Evolutionary conservation across 2,113 vertebrate species (phyloP).

Genomic region (Ctenodactylus gundi): DNA sequence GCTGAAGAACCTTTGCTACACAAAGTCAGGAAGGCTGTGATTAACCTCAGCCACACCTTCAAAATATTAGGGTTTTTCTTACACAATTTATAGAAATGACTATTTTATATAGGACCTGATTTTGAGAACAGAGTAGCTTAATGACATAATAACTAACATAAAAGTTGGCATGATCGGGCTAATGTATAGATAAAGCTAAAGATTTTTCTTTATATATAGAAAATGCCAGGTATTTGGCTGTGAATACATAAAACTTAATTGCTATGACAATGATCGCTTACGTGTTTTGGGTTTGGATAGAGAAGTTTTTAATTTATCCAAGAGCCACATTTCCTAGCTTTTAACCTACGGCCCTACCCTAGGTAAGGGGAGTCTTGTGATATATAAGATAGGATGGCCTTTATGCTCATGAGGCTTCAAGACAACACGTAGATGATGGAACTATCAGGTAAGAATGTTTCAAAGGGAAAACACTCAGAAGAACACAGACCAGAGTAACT

Average conservation of each 20-base stretch:
- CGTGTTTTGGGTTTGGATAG: neutral
- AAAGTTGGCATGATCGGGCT: neutral
- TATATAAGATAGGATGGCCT: neutral
- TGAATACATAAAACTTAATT: neutral
- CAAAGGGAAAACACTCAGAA: neutral
- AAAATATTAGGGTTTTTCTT: constrained; percentile 2
- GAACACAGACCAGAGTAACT: neutral
- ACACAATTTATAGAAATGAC: constrained; percentile 4
- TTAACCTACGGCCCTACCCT: neutral
- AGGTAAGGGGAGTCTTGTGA: neutral
- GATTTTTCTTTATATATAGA: neutral
- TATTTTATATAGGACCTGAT: neutral
- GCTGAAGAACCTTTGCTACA: neutral
- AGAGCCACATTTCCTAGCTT: neutral
- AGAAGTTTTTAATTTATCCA: constrained; percentile 4
- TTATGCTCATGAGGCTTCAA: neutral
- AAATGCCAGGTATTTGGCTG: neutral
- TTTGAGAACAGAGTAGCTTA: neutral
- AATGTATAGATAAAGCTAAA: neutral
- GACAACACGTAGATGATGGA: neutral
- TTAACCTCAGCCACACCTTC: neutral
- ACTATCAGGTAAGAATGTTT: neutral
- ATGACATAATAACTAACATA: constrained; percentile 2
- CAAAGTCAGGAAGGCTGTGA: neutral
- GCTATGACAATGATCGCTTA: neutral